Evolutionary conservation across 2,888 invertebrate species (phyloP), one percentile per base, ranked within the genome.

Genomic region (Diarsia dahlii): DNA sequence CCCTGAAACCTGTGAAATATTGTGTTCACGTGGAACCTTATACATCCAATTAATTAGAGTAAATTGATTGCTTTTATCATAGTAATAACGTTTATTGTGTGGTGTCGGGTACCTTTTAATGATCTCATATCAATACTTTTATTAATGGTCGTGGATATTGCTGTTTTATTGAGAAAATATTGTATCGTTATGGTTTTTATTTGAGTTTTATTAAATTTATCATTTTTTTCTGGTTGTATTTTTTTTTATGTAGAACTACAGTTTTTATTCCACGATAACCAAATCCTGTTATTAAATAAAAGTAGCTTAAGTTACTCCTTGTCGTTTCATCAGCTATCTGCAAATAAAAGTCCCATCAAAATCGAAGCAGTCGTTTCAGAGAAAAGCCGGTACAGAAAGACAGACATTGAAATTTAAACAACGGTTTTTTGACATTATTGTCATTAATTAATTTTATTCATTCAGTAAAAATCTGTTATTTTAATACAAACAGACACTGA

Each of bases 11-110:
- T 63, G 56, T 60, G n/a, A 68, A 71, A 69, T 66, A 71, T 75
- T 75, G 54, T 58, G 52, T 74, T 73, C 67, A 54, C 52, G 20
- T 70, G 84, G 74, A 81, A 76, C 73, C 62, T 60, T 68, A 69
- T 71, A 74, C 72, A 73, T 20, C 69, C 76, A 85, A 87, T 87
- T 82, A 87, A 82, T 82, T 81, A 52, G n/a, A 64, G 71, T 58
- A 79, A 84, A 88, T 82, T 72, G 77, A 79, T 78, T 62, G 78
- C 80, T 82, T 86, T 86, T 82, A 71, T 74, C 23, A 50, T 64
- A 76, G 23, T 84, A 80, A 86, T 80, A 71, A 78, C 62, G 50
- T 70, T 71, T 73, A 72, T 81, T 76, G 75, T 74, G 45, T 28
- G 68, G 76, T 78, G 45, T 83, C 67, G 12, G 73, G 63, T 78